Conservation (phyloP, 2,797 vertebrate species). For the Fundulus diaphanus region DNA sequence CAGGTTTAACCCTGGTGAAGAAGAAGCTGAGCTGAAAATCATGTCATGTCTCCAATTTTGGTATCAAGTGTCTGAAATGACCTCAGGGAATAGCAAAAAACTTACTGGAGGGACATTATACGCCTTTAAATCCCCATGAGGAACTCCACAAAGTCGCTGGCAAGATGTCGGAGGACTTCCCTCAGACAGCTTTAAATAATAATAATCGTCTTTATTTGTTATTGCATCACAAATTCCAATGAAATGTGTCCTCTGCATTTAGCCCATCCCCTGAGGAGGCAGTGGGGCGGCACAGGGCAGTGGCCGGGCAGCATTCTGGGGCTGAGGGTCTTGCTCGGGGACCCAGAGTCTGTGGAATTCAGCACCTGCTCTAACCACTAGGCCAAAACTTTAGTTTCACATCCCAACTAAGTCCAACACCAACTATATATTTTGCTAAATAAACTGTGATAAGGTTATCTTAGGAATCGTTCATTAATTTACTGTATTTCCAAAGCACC, state of each 20-base stretch:
- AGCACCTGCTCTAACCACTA: no score
- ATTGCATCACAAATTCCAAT: no score
- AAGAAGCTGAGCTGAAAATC: neutral
- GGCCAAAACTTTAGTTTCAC: no score
- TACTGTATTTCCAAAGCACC: neutral
- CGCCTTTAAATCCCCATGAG: no score
- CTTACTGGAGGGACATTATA: no score
- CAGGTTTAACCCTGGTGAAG: neutral
- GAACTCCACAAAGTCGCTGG: neutral
- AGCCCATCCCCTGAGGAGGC: no score
- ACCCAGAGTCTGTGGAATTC: no score
- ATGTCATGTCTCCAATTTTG: neutral
- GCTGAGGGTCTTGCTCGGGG: no score
- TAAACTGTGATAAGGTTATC: neutral
- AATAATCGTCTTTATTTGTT: no score
- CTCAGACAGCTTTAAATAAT: neutral
- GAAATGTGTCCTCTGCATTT: no score
- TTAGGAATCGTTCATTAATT: neutral
- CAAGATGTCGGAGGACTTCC: neutral
- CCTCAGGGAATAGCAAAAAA: neutral
- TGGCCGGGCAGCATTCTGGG: no score
- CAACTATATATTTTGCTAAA: neutral
- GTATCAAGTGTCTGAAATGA: neutral
- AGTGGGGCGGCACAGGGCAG: no score
- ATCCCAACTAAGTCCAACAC: neutral